Evolutionary conservation across 2,797 vertebrate species (phyloP), one percentile per base, ranked within the genome.

Genomic region (Thalassophryne amazonica): DNA sequence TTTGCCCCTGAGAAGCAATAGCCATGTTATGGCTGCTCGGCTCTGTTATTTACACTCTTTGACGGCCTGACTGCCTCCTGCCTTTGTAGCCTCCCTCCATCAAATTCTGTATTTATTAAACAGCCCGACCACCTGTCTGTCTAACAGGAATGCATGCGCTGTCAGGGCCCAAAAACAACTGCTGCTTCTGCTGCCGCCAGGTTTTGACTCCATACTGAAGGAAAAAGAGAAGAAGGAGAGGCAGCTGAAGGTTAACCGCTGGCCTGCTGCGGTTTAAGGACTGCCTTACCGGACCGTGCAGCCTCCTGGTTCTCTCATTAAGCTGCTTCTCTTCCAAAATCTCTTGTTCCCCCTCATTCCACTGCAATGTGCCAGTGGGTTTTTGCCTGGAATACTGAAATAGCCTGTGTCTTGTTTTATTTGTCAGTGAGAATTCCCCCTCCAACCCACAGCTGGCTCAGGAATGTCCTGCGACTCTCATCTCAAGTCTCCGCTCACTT

Each of bases 381-480:
- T 75, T 83, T 73, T 75, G 62, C 41, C 51, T 50, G 52, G 62
- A 83, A 78, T 69, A 83, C 83, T 82, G 77, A 88, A 86, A 83
- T 84, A 88, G 82, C 68, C 72, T 57, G 69, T 52, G 76, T 86
- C 81, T 84, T 83, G 75, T 85, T 90, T 84, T 76, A 86, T 86
- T 85, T 84, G 85, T 88, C 78, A 74, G 79, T 73, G 58, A 86
- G 77, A 90, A 90, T 85, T 89, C 86, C 88, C 84, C 80, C 81
- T 88, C 80, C 82, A 89, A 89, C 88, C 88, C 89, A 78, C 88
- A 89, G 89, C 86, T 90, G 87, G 83, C 76, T 78, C 67, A 81
- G 87, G 86, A 91, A 92, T 90, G 87, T 87, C 78, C 75, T 60
- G 58, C 47, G 49, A 76, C 72, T 79, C 80, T 58, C 68, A 78